A percentile compares a stretch with the other conserved stretches of the same genome.
These are phyloP conservation scores for Romanogobio albipinnatus DNA, from an alignment of 2,113 vertebrate genomes.

Conservation along the genomic window DNA sequence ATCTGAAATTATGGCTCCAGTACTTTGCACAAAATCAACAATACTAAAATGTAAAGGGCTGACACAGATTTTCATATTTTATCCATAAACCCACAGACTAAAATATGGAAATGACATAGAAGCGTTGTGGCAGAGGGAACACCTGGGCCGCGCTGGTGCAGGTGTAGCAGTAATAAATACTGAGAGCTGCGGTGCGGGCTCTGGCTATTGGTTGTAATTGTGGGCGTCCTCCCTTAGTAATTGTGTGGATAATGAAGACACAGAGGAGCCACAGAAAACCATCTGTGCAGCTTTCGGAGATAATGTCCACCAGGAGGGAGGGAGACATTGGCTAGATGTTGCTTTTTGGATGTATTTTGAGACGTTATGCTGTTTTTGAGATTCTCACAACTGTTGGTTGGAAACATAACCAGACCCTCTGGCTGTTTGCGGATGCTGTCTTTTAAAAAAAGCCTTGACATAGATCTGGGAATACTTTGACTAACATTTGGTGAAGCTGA, in stretches of 20 bases:
- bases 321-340: slow-evolving; percentile 20
- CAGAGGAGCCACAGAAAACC: slow-evolving; percentile 73
- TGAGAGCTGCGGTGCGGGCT: slow-evolving; percentile 56
- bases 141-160: slow-evolving; percentile 64
- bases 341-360: slow-evolving; percentile 22
- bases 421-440: slow-evolving; percentile 30
- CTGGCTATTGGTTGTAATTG: slow-evolving; percentile 74
- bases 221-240: slow-evolving; percentile 76
- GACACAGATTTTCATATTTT: neutral
- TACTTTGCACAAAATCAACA: neutral
- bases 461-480: slow-evolving; percentile 37
- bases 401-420: slow-evolving; percentile 25
- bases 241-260: slow-evolving; percentile 79
- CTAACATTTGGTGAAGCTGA: slow-evolving; percentile 19
- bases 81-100: slow-evolving; percentile 39
- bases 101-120: slow-evolving; percentile 51
- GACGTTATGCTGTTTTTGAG: neutral
- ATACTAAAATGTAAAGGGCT: neutral
- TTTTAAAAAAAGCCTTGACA: slow-evolving; percentile 31
- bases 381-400: slow-evolving; percentile 5
- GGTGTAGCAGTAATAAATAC: slow-evolving; percentile 73
- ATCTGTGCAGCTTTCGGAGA: slow-evolving; percentile 72
- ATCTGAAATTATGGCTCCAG: neutral
- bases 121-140: slow-evolving; percentile 45
- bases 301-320: slow-evolving; percentile 60